These are phyloP conservation scores for Fragariocoptes setiger DNA, from an alignment of 1,140 invertebrate genomes.

Conservation along the genomic window DNA sequence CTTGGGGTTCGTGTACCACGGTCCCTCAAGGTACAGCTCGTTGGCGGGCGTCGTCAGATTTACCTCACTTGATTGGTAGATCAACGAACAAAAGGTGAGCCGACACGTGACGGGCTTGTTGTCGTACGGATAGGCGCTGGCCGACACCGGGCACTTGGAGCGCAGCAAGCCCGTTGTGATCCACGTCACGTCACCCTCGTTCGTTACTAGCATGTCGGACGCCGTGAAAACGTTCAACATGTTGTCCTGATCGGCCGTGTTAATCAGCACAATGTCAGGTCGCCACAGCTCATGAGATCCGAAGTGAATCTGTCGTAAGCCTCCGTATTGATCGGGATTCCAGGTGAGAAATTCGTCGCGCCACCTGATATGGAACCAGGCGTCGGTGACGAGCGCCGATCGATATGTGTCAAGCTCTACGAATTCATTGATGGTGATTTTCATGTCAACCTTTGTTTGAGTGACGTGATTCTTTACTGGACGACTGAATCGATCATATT, in stretches of 20 bases:
- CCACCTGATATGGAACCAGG: constrained; percentile 17
- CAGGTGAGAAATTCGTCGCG: constrained; percentile 22
- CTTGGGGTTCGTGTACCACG: not conserved
- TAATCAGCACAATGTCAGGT: constrained; percentile 26
- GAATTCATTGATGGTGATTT: not conserved
- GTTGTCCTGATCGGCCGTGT: constrained; percentile 16
- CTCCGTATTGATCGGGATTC: constrained; percentile 21
- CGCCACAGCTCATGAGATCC: constrained; percentile 24
- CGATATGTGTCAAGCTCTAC: not conserved
- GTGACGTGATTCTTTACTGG: not conserved
- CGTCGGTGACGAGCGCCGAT: not conserved
- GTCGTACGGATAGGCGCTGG: not conserved
- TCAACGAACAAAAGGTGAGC: not conserved
- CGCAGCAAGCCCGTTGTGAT: not conserved
- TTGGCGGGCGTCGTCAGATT: not conserved
- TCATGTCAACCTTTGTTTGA: not conserved
- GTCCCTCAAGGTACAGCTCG: not conserved
- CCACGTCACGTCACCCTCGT: not conserved
- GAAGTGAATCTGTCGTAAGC: constrained; percentile 20
- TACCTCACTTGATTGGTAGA: not conserved
- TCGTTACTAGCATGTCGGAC: not conserved
- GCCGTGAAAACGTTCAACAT: not conserved
- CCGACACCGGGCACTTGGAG: not conserved
- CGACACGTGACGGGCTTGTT: not conserved
- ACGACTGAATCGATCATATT: not conserved